Percentiles rank a stretch among this genome's conserved stretches.
Conservation (phyloP, 2,113 vertebrate genomes). For the Hemichromis elongatus region DNA sequence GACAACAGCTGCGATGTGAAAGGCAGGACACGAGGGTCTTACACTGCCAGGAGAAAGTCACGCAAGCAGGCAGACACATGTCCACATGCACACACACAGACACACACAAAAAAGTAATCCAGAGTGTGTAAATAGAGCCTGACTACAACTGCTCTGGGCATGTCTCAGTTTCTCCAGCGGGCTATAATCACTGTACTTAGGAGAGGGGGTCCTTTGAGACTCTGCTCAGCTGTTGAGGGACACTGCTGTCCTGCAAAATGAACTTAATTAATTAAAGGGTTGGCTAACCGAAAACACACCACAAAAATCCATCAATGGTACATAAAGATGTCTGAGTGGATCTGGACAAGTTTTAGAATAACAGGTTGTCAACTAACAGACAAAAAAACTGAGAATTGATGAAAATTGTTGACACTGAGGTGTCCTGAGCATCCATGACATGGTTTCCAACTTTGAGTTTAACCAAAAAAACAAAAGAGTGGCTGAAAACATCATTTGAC, state of each 20-base stretch:
- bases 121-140: conserved; percentile 50
- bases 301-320: neutral
- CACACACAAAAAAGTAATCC: conserved; percentile 35
- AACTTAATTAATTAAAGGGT: neutral
- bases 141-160: conserved; percentile 42
- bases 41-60: conserved; percentile 42
- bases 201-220: conserved; percentile 14
- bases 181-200: conserved; percentile 40
- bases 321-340: neutral
- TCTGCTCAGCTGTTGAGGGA: conserved; percentile 49
- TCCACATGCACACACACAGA: neutral
- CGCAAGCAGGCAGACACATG: conserved; percentile 12
- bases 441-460: neutral
- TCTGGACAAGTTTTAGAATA: neutral
- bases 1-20: conserved; percentile 46
- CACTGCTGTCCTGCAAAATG: neutral
- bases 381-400: neutral
- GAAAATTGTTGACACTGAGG: neutral
- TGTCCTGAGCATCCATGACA: neutral
- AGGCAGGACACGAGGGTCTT: conserved; percentile 42
- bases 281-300: neutral
- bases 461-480: fast-evolving
- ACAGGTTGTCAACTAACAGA: neutral
- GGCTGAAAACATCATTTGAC: neutral
- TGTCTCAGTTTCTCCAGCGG: conserved; percentile 54